phyloP scores from a whole-genome alignment of 2,797 vertebrate genomes.

The Nyctalus aviator region DNA sequence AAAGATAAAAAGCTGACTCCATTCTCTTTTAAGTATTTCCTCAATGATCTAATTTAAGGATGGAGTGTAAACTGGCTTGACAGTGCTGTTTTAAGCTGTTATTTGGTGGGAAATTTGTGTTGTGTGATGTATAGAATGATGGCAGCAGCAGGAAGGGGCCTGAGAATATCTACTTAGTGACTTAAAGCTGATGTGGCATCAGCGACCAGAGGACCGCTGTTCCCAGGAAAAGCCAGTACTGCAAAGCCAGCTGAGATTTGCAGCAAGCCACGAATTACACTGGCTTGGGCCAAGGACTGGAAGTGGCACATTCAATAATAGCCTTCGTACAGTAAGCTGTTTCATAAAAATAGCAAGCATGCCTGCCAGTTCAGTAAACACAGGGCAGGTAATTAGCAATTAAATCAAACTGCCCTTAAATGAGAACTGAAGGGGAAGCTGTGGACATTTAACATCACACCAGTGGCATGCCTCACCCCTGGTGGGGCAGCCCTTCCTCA shows the following conservation, averaged over 20 bases:
- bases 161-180: neutral
- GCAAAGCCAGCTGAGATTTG: neutral
- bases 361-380: constrained; percentile 75
- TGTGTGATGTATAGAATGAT: neutral
- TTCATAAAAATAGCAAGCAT: constrained; percentile 73
- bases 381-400: constrained; percentile 73
- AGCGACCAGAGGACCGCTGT: neutral
- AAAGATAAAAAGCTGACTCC: neutral
- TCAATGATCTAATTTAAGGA: neutral
- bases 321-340: constrained; percentile 31
- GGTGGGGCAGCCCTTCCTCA: neutral
- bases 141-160: neutral
- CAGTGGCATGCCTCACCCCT: fast-evolving
- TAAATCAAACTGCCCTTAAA: constrained; percentile 70
- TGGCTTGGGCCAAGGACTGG: neutral
- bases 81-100: neutral
- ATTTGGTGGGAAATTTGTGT: neutral
- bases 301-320: neutral
- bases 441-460: neutral
- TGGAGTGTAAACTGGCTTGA: neutral
- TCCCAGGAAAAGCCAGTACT: neutral
- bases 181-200: neutral
- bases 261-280: neutral
- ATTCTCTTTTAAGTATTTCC: constrained; percentile 30
- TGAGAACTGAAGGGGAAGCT: neutral